Base-by-base conservation (phyloP, 2,888 invertebrate species). In the Scaeva pyrastri region DNA sequence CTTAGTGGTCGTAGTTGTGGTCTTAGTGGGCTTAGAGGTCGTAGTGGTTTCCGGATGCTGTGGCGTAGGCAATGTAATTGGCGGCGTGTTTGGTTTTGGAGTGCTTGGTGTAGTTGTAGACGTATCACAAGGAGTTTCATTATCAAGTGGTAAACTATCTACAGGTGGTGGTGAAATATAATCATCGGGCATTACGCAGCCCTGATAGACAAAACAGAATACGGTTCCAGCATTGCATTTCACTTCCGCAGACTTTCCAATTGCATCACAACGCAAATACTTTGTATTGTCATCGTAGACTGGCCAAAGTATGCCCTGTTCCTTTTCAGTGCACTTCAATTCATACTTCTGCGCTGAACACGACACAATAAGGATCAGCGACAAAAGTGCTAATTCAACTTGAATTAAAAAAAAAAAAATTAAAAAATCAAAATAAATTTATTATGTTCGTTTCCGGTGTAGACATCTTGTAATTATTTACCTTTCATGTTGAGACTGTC, bases 271-370 rank as follows among this genome's bases (percentile, higher is more conserved):
- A 26, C 90, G 88, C 75, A 88, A 91, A 84, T 91, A 92, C 78
- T 89, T 89, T 11, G 90, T 89, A 72, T 88, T 90, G 87, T 92
- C 90, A 50, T 89, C 88, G 64, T 91, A 92, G 87, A 90, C 90
- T 2, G 92, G 92, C 92, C 92, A 92, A 74, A 92, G 89, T 31
- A 91, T 89, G 80, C 90, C 90, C 11, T 91, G 74, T 87, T 92
- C 91, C 0, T 90, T 88, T 3, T 88, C 85, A 21, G 88, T 88
- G 84, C 92, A 92, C 88, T 89, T 88, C 85, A 91, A 88, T 21
- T 64, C 77, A 74, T 90, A 90, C 70, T 89, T 88, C 16, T 87
- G n/a, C 56, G 88, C 88, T 12, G 90, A 89, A 87, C 90, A 90
- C 11, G 90, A 88, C 73, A 89, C 23, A 41, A 89, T 89, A 68